Percentiles rank a stretch among this genome's conserved stretches.
Evolutionary conservation across 2,797 vertebrate species (phyloP).

Genomic region (Falco concolor): DNA sequence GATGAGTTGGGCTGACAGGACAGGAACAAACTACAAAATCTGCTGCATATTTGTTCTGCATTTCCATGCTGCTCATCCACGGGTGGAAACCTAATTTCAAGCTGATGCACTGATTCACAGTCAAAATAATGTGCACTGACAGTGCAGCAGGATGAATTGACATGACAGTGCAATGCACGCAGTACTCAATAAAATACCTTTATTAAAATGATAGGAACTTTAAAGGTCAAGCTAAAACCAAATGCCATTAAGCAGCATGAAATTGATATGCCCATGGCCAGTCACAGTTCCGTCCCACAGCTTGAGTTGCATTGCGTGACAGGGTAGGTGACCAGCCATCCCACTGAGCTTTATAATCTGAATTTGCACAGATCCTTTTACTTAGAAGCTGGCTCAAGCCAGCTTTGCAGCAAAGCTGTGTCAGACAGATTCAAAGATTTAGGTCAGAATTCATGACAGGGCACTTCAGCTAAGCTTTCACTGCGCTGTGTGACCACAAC

Average conservation of each 20-base stretch:
- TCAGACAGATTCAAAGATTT: not conserved
- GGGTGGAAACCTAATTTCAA: not conserved
- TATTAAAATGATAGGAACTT: not conserved
- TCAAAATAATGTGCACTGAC: slow-evolving; percentile 3
- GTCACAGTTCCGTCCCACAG: not conserved
- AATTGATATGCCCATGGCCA: not conserved
- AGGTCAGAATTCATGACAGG: not conserved
- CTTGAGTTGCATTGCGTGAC: not conserved
- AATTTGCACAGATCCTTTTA: slow-evolving; percentile 5
- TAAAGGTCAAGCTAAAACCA: not conserved
- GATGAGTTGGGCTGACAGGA: slow-evolving; percentile 1
- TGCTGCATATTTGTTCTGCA: not conserved
- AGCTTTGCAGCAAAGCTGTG: not conserved
- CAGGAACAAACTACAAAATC: not conserved
- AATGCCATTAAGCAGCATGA: not conserved
- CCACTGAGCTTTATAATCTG: not conserved
- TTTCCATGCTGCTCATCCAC: not conserved
- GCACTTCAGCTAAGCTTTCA: not conserved
- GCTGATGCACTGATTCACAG: not conserved
- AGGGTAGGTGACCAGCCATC: not conserved
- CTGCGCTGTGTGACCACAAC: not conserved
- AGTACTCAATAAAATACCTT: not conserved
- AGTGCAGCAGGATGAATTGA: not conserved
- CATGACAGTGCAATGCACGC: not conserved
- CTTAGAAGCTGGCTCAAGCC: not conserved